Evolutionary conservation across 2,113 vertebrate species (phyloP).

Genomic region (Promerops cafer): DNA sequence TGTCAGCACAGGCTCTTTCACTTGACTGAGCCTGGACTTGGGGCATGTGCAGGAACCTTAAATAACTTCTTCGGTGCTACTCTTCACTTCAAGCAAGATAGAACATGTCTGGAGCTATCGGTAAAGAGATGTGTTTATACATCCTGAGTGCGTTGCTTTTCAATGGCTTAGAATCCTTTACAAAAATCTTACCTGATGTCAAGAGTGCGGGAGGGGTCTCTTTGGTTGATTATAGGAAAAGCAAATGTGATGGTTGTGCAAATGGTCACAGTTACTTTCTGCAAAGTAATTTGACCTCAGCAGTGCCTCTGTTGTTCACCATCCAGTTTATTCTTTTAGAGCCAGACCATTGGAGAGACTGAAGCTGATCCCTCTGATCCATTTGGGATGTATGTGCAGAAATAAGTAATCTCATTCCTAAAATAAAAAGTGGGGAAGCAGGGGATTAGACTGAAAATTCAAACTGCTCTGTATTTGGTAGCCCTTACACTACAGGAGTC

Average conservation of each 20-base stretch:
- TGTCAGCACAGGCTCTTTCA: neutral
- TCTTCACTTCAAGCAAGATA: neutral
- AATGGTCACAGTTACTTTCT: neutral
- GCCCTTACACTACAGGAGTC: neutral
- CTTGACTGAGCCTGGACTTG: neutral
- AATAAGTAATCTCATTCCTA: neutral
- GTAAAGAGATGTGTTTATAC: neutral
- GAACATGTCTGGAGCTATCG: neutral
- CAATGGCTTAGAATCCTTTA: neutral
- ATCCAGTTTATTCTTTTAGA: neutral
- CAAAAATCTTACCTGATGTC: neutral
- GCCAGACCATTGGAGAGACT: neutral
- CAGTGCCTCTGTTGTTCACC: neutral
- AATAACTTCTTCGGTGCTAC: neutral
- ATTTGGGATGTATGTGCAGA: neutral
- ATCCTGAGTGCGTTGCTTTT: neutral
- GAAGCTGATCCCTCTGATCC: neutral
- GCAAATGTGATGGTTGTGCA: neutral
- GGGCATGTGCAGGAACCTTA: neutral
- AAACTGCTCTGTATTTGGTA: neutral
- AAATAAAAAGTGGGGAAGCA: neutral
- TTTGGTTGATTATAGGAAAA: neutral
- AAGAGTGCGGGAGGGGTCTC: fast-evolving
- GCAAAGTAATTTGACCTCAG: neutral
- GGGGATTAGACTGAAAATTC: neutral